Conservation (phyloP, 2,113 vertebrate species). For the Lethenteron camtschaticum region DNA sequence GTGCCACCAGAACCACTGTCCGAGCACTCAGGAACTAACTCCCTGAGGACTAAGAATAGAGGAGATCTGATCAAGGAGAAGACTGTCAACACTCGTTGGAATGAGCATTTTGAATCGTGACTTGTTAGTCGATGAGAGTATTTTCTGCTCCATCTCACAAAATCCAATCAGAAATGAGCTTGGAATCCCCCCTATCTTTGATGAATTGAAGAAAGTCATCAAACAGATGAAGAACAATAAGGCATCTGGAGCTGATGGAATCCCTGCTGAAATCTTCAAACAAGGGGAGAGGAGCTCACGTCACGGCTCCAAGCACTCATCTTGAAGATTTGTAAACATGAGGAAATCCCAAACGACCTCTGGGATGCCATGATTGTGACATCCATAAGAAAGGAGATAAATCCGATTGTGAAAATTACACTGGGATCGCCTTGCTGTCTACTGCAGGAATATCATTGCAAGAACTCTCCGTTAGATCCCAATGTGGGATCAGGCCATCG, state of each 20-base stretch:
- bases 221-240: constrained; percentile 18
- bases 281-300: constrained; percentile 11
- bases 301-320: constrained; percentile 14
- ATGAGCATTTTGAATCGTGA: background rate
- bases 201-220: constrained; percentile 20
- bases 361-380: constrained; percentile 11
- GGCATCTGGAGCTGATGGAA: constrained; percentile 19
- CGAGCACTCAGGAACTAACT: background rate
- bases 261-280: constrained; percentile 17
- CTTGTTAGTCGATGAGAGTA: background rate
- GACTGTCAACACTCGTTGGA: background rate
- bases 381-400: constrained; percentile 12
- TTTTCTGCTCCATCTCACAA: background rate
- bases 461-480: background rate
- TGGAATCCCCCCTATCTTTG: constrained; percentile 15
- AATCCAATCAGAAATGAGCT: background rate
- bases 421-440: background rate
- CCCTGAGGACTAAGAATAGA: background rate
- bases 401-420: background rate
- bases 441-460: too few relatives aligned
- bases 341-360: constrained; percentile 18
- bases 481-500: background rate
- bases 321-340: constrained; percentile 13
- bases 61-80: background rate
- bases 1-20: background rate